A percentile compares a stretch with the other conserved stretches of the same genome.
These are phyloP conservation scores for Chinchilla lanigera DNA, from an alignment of 2,113 vertebrate genomes.

Conservation along the genomic window DNA sequence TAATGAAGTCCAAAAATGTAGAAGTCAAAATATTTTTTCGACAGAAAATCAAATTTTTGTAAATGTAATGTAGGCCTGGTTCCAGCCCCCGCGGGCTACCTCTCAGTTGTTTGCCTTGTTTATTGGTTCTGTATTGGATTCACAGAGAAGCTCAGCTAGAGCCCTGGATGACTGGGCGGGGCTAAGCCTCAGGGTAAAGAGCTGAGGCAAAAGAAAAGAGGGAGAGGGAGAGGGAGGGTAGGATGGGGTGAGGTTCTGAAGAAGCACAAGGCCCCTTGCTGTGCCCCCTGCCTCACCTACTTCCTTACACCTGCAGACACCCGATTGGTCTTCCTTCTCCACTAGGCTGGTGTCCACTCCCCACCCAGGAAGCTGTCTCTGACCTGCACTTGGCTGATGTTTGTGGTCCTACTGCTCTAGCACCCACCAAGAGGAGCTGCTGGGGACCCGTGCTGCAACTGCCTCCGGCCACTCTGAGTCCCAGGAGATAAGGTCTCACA, in stretches of 20 bases:
- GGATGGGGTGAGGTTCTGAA: neutral
- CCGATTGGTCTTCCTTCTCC: neutral
- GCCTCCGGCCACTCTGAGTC: neutral
- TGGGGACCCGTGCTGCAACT: neutral
- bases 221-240: neutral
- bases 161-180: neutral
- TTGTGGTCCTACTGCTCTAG: neutral
- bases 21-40: constrained; percentile 79
- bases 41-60: constrained; percentile 66
- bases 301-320: constrained; percentile 10
- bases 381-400: neutral
- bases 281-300: neutral
- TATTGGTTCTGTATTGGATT: neutral
- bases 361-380: neutral
- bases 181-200: neutral
- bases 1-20: constrained; percentile 74
- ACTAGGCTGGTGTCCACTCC: neutral
- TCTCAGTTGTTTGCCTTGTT: constrained; percentile 4
- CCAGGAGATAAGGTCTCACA: neutral
- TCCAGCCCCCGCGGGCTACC: constrained; percentile 38
- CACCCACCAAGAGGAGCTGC: neutral
- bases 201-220: neutral
- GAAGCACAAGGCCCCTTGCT: neutral
- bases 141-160: neutral
- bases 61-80: constrained; percentile 43